phyloP scores from a whole-genome alignment of 2,113 vertebrate genomes.

The Azemiops feae region DNA sequence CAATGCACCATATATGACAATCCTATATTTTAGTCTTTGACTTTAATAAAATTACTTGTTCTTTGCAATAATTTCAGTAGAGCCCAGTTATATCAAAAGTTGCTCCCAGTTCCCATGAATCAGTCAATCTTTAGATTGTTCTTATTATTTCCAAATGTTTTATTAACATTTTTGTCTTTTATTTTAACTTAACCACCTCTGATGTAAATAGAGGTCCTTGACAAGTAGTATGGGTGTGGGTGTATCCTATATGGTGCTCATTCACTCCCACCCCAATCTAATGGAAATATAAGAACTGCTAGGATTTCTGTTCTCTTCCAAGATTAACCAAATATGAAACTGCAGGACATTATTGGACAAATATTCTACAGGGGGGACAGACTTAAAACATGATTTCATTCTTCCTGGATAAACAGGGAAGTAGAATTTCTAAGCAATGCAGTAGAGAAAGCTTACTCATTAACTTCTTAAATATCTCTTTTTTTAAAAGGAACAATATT shows the following conservation, averaged over 20 bases:
- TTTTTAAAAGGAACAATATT: neutral
- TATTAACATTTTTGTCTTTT: neutral
- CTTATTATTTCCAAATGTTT: neutral
- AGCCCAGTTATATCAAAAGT: neutral
- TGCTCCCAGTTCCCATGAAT: neutral
- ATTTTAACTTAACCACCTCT: neutral
- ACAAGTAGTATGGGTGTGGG: neutral
- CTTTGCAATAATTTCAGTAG: neutral
- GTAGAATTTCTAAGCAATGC: neutral
- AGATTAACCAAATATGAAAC: neutral
- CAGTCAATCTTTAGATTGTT: neutral
- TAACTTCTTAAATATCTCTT: neutral
- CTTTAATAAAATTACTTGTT: neutral
- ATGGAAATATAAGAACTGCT: neutral
- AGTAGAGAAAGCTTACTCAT: neutral
- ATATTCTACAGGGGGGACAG: neutral
- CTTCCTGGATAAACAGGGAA: neutral
- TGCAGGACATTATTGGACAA: neutral
- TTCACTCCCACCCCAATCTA: neutral
- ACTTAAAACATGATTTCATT: neutral
- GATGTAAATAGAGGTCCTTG: neutral
- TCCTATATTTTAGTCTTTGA: neutral
- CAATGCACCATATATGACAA: neutral
- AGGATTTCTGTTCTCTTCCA: neutral
- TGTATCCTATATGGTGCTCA: neutral